These are phyloP conservation scores for Sepiola atlantica DNA, from an alignment of 2,888 invertebrate genomes.

Conservation along the genomic window DNA sequence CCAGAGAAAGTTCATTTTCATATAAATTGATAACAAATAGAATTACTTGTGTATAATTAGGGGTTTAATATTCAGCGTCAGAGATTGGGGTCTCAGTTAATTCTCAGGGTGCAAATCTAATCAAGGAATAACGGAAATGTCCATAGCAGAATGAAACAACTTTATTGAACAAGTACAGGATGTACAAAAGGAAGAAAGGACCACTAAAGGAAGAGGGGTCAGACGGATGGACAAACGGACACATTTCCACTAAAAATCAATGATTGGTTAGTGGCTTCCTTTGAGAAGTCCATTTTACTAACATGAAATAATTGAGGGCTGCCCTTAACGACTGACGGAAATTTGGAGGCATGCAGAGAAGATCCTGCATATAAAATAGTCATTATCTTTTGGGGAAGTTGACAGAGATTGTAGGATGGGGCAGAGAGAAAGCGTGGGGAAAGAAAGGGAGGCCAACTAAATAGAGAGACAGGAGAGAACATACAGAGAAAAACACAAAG, in stretches of 20 bases:
- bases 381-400: background rate
- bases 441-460: too few species aligned
- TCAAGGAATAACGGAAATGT: background rate
- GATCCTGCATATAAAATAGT: slow-evolving; percentile 32
- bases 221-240: too few species aligned
- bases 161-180: background rate
- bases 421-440: background rate
- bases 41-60: background rate
- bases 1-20: background rate
- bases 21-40: background rate
- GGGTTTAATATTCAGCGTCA: background rate
- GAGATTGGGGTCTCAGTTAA: background rate
- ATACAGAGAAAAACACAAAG: too few species aligned
- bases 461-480: too few species aligned
- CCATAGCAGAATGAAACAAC: background rate
- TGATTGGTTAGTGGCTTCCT: background rate
- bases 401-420: background rate
- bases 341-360: background rate
- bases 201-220: too few species aligned
- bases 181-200: background rate
- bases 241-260: background rate
- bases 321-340: background rate
- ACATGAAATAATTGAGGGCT: background rate
- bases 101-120: background rate
- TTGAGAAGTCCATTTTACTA: background rate